These are phyloP conservation scores for Lacanobia wlatinum DNA, from an alignment of 2,888 invertebrate species.

Conservation along the genomic window DNA sequence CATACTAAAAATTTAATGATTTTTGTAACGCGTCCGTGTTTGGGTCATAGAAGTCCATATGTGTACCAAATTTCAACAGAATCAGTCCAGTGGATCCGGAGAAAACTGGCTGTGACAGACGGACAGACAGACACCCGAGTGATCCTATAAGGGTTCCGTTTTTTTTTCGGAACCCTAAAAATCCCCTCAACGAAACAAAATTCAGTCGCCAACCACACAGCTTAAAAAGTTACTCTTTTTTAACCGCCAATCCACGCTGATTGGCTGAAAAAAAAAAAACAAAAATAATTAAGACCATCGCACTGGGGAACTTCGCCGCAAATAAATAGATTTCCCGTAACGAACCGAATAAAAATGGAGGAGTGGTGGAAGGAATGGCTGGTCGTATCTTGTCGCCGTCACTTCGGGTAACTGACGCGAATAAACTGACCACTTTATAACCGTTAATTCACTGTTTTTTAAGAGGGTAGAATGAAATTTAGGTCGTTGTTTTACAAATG, in stretches of 20 bases:
- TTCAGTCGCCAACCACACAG: conserved; percentile 12
- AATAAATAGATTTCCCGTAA: conserved; percentile 59
- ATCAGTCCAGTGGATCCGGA: too few species aligned
- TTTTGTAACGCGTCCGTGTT: too few species aligned
- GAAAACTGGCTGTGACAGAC: too few species aligned
- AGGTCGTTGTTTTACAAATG: not conserved
- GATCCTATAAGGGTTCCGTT: too few species aligned
- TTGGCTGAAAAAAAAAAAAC: conserved; percentile 48
- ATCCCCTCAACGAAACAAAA: too few species aligned
- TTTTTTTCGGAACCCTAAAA: too few species aligned
- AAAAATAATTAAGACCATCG: conserved; percentile 49
- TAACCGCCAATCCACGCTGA: conserved; percentile 26
- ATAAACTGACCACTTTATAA: conserved; percentile 58
- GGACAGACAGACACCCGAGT: too few species aligned
- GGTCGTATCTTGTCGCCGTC: conserved; percentile 35
- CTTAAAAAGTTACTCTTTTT: conserved; percentile 24
- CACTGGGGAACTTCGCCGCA: conserved; percentile 8
- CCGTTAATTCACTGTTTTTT: conserved; percentile 14
- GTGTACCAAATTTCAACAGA: too few species aligned
- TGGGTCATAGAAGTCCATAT: too few species aligned
- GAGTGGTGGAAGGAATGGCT: conserved; percentile 4
- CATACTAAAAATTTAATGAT: too few species aligned
- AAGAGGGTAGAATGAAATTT: conserved; percentile 5
- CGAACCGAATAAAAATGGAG: conserved; percentile 51
- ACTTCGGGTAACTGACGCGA: conserved; percentile 21